phyloP scores from a whole-genome alignment of 2,888 invertebrate genomes.

The Scaeva pyrastri region DNA sequence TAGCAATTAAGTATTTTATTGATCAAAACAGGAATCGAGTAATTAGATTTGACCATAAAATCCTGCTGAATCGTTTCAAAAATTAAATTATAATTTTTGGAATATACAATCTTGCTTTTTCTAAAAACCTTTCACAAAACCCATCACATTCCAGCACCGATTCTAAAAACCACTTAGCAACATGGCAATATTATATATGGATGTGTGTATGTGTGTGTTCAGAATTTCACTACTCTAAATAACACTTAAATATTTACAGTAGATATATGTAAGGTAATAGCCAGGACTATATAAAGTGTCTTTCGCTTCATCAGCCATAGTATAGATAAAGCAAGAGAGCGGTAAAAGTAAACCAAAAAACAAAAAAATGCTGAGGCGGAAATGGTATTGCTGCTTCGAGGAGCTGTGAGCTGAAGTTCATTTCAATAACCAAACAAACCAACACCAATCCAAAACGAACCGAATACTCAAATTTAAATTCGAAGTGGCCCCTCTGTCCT shows the following conservation, averaged over 20 bases:
- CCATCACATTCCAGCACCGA: neutral
- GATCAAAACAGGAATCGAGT: slow-evolving; percentile 16
- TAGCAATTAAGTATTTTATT: slow-evolving; percentile 10
- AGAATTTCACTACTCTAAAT: slow-evolving; percentile 13
- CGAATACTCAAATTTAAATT: slow-evolving; percentile 59
- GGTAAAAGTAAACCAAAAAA: slow-evolving; percentile 10
- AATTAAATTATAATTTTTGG: slow-evolving; percentile 33
- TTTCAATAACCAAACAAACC: slow-evolving; percentile 43
- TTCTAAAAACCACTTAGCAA: slow-evolving; percentile 24
- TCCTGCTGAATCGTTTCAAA: neutral
- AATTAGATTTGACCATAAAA: neutral
- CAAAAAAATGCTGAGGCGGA: slow-evolving; percentile 45
- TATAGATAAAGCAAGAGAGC: neutral
- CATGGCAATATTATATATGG: slow-evolving; percentile 4
- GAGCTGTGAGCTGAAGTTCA: slow-evolving; percentile 36
- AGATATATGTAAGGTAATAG: neutral
- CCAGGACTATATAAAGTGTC: slow-evolving; percentile 34
- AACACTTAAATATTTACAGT: neutral
- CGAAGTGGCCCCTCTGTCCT: neutral
- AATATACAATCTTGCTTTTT: slow-evolving; percentile 32
- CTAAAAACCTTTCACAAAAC: neutral
- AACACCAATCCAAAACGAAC: slow-evolving; percentile 11
- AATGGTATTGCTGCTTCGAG: slow-evolving; percentile 57
- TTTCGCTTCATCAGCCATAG: slow-evolving; percentile 22
- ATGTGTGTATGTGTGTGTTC: slow-evolving; percentile 6